Base-by-base conservation (phyloP, 1,140 invertebrate genomes). In the Drosophila miranda region DNA sequence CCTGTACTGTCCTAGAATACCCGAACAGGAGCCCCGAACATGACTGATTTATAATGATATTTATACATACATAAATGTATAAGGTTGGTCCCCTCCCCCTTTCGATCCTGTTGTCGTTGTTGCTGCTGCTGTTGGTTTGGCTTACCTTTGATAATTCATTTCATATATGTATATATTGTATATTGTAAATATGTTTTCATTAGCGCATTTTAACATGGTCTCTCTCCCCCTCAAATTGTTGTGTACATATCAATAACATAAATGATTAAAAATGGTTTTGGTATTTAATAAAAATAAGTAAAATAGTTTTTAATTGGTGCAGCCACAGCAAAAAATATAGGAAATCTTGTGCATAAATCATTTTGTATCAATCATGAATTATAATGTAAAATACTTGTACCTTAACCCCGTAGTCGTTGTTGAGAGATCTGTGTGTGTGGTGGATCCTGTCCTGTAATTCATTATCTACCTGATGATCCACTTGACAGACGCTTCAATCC, bases 101-200 rank as follows among this genome's bases (percentile, higher is more conserved):
- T 16, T 11, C 8, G 14, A 44, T 50, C 34, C 34, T 16, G 9
- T 49, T 21, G 42, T 28, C 26, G 23, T 53, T 49, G 42, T 62
- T n/a, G n/a, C 38, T 34, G 51, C 52, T 51, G 68, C 38, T 46
- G 62, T 48, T 68, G 19, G 64, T 50, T 51, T 71, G 62, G 51
- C 68, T 81, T 69, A 54, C 42, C 55, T 56, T 62, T 67, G 53
- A 77, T 57, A 73, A 64, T 78, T 78, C 44, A 60, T 80, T 66
- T 34, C 30, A 63, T 70, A 45, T 38, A 61, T 51, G 57, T 63
- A 62, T 44, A 69, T 53, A 42, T 54, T 28, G 19, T 42, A 41
- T 42, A 42, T 14, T 49, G 19, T 55, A n/a, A 44, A 38, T 57
- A 52, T 48, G 34, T 60, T 59, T 50, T 59, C 44, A 73, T 55